Percentiles rank a stretch among this genome's conserved stretches.
Conservation (phyloP, 2,888 invertebrate genomes). For the Cephus sareptanus region DNA sequence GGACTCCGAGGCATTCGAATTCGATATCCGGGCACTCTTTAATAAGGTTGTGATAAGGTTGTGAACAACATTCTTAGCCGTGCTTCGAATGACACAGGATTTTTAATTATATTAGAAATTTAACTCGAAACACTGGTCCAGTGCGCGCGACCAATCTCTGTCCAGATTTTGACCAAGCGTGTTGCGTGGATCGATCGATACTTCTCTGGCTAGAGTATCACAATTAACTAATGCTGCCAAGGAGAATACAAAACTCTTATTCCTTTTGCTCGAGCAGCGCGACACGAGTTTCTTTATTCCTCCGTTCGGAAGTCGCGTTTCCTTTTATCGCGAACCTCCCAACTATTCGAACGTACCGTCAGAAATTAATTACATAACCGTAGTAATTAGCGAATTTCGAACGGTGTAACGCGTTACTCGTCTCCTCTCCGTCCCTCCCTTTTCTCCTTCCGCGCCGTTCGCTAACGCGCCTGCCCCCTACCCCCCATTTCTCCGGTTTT, state of each 20-base stretch:
- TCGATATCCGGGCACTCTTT: constrained; percentile 54
- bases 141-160: background rate
- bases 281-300: no score
- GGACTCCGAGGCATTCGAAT: constrained; percentile 35
- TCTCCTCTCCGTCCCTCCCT: background rate
- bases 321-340: background rate
- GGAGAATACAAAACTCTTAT: background rate
- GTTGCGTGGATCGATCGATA: background rate
- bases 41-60: constrained; percentile 67
- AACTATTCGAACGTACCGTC: background rate
- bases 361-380: constrained; percentile 19
- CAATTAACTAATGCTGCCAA: background rate
- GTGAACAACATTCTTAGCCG: constrained; percentile 62
- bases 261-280: background rate
- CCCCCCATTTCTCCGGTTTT: background rate
- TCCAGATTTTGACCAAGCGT: background rate
- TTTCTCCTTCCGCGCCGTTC: background rate
- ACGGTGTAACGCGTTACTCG: background rate
- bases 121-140: constrained; percentile 6
- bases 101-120: constrained; percentile 37
- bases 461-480: background rate
- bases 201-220: background rate
- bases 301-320: background rate
- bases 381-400: constrained; percentile 21
- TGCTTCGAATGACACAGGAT: constrained; percentile 57